Evolutionary conservation across 2,113 vertebrate species (phyloP), one percentile per base, ranked within the genome.

Genomic region (Otocyon megalotis): DNA sequence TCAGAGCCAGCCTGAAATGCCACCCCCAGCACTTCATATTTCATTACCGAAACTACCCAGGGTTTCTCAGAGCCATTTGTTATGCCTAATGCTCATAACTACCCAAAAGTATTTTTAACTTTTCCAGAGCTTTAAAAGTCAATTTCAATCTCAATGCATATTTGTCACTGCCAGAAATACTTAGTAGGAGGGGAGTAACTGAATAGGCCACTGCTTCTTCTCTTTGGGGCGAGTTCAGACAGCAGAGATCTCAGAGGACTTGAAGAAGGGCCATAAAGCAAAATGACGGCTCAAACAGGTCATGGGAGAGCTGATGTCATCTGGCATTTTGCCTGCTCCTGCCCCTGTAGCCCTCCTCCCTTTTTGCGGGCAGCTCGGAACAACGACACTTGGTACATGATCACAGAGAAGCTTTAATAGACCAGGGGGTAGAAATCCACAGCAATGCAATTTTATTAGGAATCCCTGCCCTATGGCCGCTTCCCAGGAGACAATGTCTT

Each of bases 1-100:
- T 37, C 88, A n/a, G 62, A 58, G 89, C 95, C 93, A 24, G 53
- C 97, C 89, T 0, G 84, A 96, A 97, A 93, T 54, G 97, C 96
- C 96, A 97, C 96, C 96, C 96, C 96, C 76, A n/a, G 97, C 96
- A 96, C 98, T 98, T 98, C 35, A 1, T 97, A 98, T 98, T 98
- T 98, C 98, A 97, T 96, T 94, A 97, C 87, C 43, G 88, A 97
- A 89, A 98, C 93, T 95, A 98, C 92, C 95, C 97, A 90, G 98
- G 96, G 65, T 79, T 86, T 83, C 97, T 95, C 30, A n/a, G 88
- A 98, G 93, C 91, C 65, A 92, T 72, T 58, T 95, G 94, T 81
- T 97, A 98, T 81, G 83, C 86, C 92, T 97, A 94, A 83, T 35
- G 96, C 96, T 69, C 12, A 1, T 85, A 98, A 98, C 83, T 81